phyloP scores from a whole-genome alignment of 1,140 invertebrate species.

The Rhyacophila brunnea region DNA sequence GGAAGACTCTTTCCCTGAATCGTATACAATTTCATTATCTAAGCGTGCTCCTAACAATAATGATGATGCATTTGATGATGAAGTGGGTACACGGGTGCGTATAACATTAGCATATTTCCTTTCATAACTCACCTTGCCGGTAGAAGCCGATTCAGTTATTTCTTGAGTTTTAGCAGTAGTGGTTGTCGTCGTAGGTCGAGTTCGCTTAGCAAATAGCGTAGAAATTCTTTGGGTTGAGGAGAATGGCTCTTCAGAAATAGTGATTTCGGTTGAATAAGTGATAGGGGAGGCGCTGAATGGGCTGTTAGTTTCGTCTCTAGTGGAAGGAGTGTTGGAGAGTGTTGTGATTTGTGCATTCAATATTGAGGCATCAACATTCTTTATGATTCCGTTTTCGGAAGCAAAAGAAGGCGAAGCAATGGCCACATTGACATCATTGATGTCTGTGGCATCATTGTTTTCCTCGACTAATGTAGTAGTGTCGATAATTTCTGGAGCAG shows the following conservation, averaged over 20 bases:
- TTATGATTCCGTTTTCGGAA: slow-evolving; percentile 32
- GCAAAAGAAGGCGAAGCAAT: slow-evolving; percentile 29
- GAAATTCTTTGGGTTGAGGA: slow-evolving; percentile 25
- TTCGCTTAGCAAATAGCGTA: slow-evolving; percentile 28
- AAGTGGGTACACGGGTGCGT: slow-evolving; percentile 43
- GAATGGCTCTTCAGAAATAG: slow-evolving; percentile 28
- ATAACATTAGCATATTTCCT: slow-evolving; percentile 53
- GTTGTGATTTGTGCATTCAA: slow-evolving; percentile 53
- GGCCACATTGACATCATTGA: slow-evolving; percentile 26
- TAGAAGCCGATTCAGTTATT: slow-evolving; percentile 36
- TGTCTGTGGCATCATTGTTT: slow-evolving; percentile 18
- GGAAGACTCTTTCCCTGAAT: slow-evolving; percentile 34
- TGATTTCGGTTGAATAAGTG: slow-evolving; percentile 31
- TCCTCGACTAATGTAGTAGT: slow-evolving; percentile 15
- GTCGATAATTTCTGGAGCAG: slow-evolving; percentile 9
- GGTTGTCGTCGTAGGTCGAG: slow-evolving; percentile 40
- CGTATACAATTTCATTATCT: slow-evolving; percentile 42
- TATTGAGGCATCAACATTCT: slow-evolving; percentile 43
- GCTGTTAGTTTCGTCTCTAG: slow-evolving; percentile 37
- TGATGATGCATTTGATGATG: slow-evolving; percentile 46
- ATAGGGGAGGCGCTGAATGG: slow-evolving; percentile 37
- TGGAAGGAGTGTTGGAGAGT: slow-evolving; percentile 46
- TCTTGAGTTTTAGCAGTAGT: slow-evolving; percentile 44
- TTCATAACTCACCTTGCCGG: slow-evolving; percentile 53
- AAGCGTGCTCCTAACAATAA: slow-evolving; percentile 35